Evolutionary conservation across 2,113 vertebrate species (phyloP), one percentile per base, ranked within the genome.

Genomic region (Rostratula benghalensis): DNA sequence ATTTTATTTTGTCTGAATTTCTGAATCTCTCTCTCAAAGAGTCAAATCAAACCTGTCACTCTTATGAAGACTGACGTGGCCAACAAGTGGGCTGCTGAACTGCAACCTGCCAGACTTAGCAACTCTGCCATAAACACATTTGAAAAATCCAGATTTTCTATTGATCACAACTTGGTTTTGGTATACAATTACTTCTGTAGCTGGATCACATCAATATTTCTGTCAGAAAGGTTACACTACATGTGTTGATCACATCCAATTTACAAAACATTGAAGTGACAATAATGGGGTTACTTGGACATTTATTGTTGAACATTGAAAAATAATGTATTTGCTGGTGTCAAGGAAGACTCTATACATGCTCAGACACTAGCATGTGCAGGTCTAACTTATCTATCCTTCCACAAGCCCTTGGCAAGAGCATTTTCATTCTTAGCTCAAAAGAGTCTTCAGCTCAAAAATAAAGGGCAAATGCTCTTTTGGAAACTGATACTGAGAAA

Each of bases 11-110:
- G 2, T 73, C 39, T 82, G 73, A 81, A 68, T 95, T 96, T 96
- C 87, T 93, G 59, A 81, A 95, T 83, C 74, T 11, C 18, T 84
- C 54, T 87, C 92, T 94, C 82, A 79, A 89, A 92, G 88, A 92
- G 53, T 51, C 87, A 94, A 83, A 96, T 97, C 92, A 96, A 96
- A 94, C 43, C 70, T 92, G 76, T 89, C 93, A 90, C 83, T 95
- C 54, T 93, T 95, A 96, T 71, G 76, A 96, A 96, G 93, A 95
- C 95, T 93, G 95, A 96, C 84, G 11, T 59, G 87, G 90, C 92
- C 90, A 96, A 87, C 83, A 92, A 95, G 79, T 92, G 77, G 60
- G 82, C 89, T 71, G 64, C 90, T 95, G 89, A 95, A 96, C 48
- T 94, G 39, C 90, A 96, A 80, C 93, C 84, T 94, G 94, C 87